These are phyloP conservation scores for Tenthredo scrophulariae DNA, from an alignment of 2,888 invertebrate species.

Conservation along the genomic window DNA sequence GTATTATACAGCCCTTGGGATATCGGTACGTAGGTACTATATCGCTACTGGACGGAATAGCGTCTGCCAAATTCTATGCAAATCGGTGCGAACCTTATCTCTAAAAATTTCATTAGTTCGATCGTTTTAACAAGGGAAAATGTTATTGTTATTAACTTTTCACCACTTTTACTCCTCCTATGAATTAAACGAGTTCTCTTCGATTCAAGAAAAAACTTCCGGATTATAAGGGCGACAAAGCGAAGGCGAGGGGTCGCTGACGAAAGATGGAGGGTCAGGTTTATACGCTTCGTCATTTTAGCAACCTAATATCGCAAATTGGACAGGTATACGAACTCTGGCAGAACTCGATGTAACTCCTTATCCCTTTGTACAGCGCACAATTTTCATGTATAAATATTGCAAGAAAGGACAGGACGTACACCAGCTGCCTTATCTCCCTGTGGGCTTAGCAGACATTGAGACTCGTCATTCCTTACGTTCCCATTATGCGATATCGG, in stretches of 20 bases:
- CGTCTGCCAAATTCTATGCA: background rate
- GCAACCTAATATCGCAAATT: constrained; percentile 43
- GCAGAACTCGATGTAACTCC: constrained; percentile 27
- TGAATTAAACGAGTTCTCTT: constrained; percentile 19
- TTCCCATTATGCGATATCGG: constrained; percentile 42
- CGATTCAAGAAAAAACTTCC: background rate
- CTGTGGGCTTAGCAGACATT: constrained; percentile 18
- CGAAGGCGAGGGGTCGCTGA: background rate
- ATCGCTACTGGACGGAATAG: background rate
- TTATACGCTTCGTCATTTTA: constrained; percentile 36
- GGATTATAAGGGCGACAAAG: constrained; percentile 16
- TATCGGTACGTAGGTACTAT: background rate
- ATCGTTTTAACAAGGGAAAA: background rate
- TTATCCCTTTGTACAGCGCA: constrained; percentile 43
- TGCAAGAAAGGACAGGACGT: constrained; percentile 1
- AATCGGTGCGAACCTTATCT: background rate
- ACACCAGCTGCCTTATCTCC: background rate
- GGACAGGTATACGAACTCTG: constrained; percentile 37
- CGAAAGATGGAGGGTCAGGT: background rate
- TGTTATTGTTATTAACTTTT: background rate
- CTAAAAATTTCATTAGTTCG: background rate
- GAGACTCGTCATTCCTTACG: constrained; percentile 33
- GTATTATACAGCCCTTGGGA: constrained; percentile 44
- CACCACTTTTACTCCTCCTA: background rate
- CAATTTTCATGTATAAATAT: constrained; percentile 50